phyloP scores from a whole-genome alignment of 2,797 vertebrate species.

The Sandelia bainsii region DNA sequence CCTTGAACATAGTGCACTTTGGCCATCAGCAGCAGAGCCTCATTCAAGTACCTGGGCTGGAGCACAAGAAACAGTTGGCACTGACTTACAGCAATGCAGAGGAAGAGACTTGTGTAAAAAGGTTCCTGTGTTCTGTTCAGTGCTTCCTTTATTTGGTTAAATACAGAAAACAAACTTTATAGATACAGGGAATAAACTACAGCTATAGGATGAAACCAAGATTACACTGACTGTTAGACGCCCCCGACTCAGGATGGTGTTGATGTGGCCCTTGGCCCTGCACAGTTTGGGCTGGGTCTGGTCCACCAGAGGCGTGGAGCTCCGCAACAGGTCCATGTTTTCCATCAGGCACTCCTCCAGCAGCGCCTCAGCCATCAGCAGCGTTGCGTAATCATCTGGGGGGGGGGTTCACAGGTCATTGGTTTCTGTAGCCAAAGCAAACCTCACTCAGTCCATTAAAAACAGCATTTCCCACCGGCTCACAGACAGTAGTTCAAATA shows the following conservation, averaged over 20 bases:
- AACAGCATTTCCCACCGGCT: slow-evolving; percentile 51
- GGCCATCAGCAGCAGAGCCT: slow-evolving; percentile 93
- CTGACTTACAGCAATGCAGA: background rate
- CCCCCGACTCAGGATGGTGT: slow-evolving; percentile 89
- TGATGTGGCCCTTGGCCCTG: slow-evolving; percentile 89
- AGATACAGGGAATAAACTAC: background rate
- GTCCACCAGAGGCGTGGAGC: slow-evolving; percentile 88
- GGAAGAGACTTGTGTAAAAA: background rate
- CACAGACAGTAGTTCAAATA: slow-evolving; percentile 31
- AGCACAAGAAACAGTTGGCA: background rate
- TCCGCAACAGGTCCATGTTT: slow-evolving; percentile 87
- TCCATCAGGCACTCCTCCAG: slow-evolving; percentile 93
- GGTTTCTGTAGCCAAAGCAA: slow-evolving; percentile 63
- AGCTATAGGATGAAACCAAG: background rate
- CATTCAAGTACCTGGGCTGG: slow-evolving; percentile 91
- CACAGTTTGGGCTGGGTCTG: slow-evolving; percentile 86
- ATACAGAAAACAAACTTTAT: background rate
- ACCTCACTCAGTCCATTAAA: slow-evolving; percentile 38
- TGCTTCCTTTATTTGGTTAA: background rate
- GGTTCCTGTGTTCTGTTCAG: background rate
- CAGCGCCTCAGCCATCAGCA: slow-evolving; percentile 91
- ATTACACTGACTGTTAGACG: slow-evolving; percentile 87
- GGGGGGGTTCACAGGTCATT: slow-evolving; percentile 23
- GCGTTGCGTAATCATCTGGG: slow-evolving; percentile 90
- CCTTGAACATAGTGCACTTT: slow-evolving; percentile 96